Evolutionary conservation across 2,797 vertebrate species (phyloP), one percentile per base, ranked within the genome.

Genomic region (Galago senegalensis): DNA sequence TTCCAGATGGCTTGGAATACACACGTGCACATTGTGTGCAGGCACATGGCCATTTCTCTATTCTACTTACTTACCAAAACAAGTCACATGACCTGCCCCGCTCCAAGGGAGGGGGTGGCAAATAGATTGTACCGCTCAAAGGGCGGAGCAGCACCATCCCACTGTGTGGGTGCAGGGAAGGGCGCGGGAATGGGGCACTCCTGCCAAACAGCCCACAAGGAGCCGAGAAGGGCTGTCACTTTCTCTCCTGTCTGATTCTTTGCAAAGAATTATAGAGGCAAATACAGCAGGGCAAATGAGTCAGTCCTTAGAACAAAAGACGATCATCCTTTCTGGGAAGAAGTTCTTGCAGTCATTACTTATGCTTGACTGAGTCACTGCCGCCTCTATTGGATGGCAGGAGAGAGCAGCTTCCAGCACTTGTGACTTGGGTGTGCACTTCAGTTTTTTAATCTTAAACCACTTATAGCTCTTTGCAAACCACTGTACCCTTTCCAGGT

Each of bases 351-450:
- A 86, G 82, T 34, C 40, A 1, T 67, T 11, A 2, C 67, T 29
- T 6, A 5, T 13, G 34, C 76, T 84, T 17, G 63, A 6, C 79
- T 46, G 75, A 89, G 86, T 92, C 90, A 40, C 13, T 0, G 29
- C 13, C 2, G n/a, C 77, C 61, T 25, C 27, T 3, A 20, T 25
- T 0, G 1, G n/a, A 53, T 49, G 40, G n/a, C 4, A 2, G 85
- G 53, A n/a, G 72, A 23, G 27, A 31, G 3, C 0, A 5, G 69
- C 14, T 21, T 8, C 6, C 7, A 0, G 31, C 5, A 0, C 58
- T 27, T 0, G 1, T 7, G 65, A 34, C 40, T 49, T 2, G 3
- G 37, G 67, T 12, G 0, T 2, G 31, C 2, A 25, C 2, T 9
- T 37, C 81, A 12, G 60, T 56, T 5, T 27, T 63, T 7, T 5